Evolutionary conservation across 2,113 vertebrate species (phyloP).

Genomic region (Xenopus borealis): DNA sequence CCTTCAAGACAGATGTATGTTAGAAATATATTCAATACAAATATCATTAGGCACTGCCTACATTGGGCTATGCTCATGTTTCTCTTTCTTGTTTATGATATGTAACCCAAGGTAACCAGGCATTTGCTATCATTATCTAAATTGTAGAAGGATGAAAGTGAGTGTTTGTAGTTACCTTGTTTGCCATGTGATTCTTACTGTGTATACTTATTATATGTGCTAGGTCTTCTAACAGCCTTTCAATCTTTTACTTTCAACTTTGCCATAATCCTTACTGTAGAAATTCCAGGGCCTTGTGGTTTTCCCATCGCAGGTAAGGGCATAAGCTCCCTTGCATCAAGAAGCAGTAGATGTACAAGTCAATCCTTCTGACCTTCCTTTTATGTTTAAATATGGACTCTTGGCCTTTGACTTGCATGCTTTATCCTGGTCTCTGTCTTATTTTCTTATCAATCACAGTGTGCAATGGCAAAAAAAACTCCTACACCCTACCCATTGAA

Average conservation of each 20-base stretch:
- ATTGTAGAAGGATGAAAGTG: too few relatives aligned
- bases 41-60: too few relatives aligned
- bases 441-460: conserved; percentile 5
- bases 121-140: too few relatives aligned
- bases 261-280: conserved; percentile 72
- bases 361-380: conserved; percentile 55
- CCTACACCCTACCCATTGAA: too few relatives aligned
- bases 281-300: conserved; percentile 89
- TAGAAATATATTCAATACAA: too few relatives aligned
- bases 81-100: too few relatives aligned
- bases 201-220: background rate
- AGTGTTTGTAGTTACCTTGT: background rate
- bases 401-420: conserved; percentile 38
- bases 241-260: conserved; percentile 64
- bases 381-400: conserved; percentile 45
- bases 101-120: too few relatives aligned
- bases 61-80: too few relatives aligned
- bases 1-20: too few relatives aligned
- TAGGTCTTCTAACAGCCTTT: conserved; percentile 55
- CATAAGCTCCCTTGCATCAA: conserved; percentile 45
- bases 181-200: conserved; percentile 25
- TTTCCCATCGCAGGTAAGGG: conserved; percentile 89
- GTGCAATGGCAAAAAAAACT: too few relatives aligned
- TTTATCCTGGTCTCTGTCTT: conserved; percentile 40
- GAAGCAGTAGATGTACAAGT: conserved; percentile 19